Base-by-base conservation (phyloP, 2,113 vertebrate species). In the Petrocephalus zakoni region DNA sequence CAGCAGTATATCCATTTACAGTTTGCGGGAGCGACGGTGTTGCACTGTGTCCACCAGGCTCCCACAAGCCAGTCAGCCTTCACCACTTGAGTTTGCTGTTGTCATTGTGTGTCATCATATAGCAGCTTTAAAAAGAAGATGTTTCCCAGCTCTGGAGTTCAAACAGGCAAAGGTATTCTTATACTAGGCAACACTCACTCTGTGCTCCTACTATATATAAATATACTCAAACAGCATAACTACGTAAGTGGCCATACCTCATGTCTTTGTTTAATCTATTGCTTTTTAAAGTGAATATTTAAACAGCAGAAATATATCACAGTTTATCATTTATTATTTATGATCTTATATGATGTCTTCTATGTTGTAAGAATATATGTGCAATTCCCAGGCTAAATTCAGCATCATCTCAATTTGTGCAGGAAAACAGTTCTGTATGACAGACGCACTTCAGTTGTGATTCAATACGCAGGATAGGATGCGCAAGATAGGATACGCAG, bases 81-180 rank as follows among this genome's bases (percentile, higher is more conserved):
- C 34, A 42, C 19, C 72, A 78, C 34, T 21, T 42, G 29, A 17
- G 29, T 19, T 42, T 78, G 72, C 72, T 78, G 72, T 37, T 78
- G 72, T 78, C 72, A 78, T 42, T 78, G 34, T 78, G 13, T 78
- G 13, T 78, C 34, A 78, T 17, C 19, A 78, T 78, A 3, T 42
- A 42, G 72, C 72, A 78, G 72, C 72, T 78, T 37, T 78, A 78
- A 78, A 78, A 78, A 42, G 61, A 78, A 78, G 42, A 78, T 42
- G 34, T 21, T 78, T 78, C 34, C 72, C 34, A 42, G 34, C 15
- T 78, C 17, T 6, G 72, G 15, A 7, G 72, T 17, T 42, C 29
- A 78, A 42, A 78, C 72, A 78, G 34, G 37, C 61, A 42, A 78
- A 37, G 34, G 72, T 42, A 19, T 78, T 42, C 34, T 5, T 42